Evolutionary conservation across 1,140 invertebrate genomes (phyloP).

Genomic region (Euschistus heros): DNA sequence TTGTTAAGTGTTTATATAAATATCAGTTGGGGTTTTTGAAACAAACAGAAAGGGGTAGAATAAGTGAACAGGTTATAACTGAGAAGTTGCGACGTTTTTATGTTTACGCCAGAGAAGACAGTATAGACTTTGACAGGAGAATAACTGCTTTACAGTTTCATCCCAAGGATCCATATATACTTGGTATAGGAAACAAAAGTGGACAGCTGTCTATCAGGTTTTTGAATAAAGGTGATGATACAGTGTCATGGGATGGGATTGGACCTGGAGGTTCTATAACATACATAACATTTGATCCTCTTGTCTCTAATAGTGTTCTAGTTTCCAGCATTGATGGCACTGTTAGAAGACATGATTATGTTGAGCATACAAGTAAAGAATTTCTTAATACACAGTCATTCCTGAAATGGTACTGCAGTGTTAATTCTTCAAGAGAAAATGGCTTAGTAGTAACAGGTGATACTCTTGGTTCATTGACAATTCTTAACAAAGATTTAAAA

Average conservation of each 20-base stretch:
- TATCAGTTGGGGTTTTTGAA: background rate
- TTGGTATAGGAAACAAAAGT: constrained; percentile 18
- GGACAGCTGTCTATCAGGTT: constrained; percentile 11
- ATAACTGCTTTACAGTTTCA: constrained; percentile 21
- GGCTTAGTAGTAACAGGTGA: constrained; percentile 20
- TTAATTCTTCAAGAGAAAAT: constrained; percentile 11
- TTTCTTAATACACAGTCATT: background rate
- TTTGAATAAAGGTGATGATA: background rate
- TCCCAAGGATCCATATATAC: constrained; percentile 1
- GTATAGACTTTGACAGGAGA: constrained; percentile 8
- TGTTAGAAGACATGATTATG: constrained; percentile 1
- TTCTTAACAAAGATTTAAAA: constrained; percentile 21
- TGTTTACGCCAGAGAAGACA: background rate
- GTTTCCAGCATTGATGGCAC: constrained; percentile 23
- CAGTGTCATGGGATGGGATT: background rate
- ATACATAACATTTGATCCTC: constrained; percentile 16
- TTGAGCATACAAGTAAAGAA: background rate
- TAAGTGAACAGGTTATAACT: background rate
- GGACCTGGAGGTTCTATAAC: constrained; percentile 15
- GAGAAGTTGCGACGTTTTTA: background rate
- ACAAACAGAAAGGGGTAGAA: background rate
- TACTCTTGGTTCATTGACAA: constrained; percentile 14
- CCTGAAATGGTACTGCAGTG: constrained; percentile 16
- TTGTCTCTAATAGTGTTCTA: constrained; percentile 5
- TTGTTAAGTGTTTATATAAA: background rate